Base-by-base conservation (phyloP, 2,888 invertebrate genomes). In the Drepana falcataria region DNA sequence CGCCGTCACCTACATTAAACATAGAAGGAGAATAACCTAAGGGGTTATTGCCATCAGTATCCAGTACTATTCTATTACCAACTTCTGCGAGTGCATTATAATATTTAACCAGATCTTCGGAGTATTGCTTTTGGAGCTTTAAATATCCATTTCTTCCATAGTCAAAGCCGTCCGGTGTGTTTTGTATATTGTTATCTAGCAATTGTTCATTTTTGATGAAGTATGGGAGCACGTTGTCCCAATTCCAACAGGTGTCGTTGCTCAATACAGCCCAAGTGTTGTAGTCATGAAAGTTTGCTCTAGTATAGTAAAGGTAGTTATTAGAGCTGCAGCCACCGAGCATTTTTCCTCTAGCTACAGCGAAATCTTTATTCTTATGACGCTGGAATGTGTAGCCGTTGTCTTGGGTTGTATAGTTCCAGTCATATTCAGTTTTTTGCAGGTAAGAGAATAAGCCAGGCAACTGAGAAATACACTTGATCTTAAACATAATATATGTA, bases 221-320 rank as follows among this genome's bases (percentile, higher is more conserved):
- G 60, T 89, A 93, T 1, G 83, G 76, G 0, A 83, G 63, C 1
- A 92, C 83, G 4, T 89, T 83, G 1, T 87, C 67, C 80, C 91
- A 93, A n/a, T 81, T 83, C 93, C 93, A 93, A 1, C 89, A 83
- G 0, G 66, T 52, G 53, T 93, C 92, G 1, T 89, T 88, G n/a
- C 79, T 63, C 3, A 60, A 55, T 0, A 65, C 64, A 2, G 84
- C 85, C 93, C 93, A 93, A 55, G 85, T 92, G 61, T 93, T 90
- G 37, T 60, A 69, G 44, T 65, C 66, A n/a, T 56, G 54, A 2
- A 33, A 53, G 1, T 68, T 64, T 0, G 93, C 93, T 37, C 91
- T 83, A 0, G 92, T 77, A 59, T 92, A 92, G 48, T 91, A 73
- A 80, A 92, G 88, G 47, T 83, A 91, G 67, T 93, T 93, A 2